These are phyloP conservation scores for Noctuana brunneofusca DNA, from an alignment of 2,888 invertebrate genomes.

Conservation along the genomic window DNA sequence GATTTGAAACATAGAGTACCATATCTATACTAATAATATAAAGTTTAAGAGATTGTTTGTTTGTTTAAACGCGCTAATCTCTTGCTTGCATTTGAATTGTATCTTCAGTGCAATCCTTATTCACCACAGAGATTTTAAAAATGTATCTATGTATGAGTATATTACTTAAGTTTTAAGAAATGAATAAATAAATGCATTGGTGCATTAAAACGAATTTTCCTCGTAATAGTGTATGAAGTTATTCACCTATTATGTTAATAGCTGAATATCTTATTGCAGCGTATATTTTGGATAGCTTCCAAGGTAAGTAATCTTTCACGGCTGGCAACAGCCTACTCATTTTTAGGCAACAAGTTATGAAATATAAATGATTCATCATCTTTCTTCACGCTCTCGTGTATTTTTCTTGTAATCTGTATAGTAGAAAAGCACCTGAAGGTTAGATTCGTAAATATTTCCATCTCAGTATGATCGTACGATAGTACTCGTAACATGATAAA, in stretches of 20 bases:
- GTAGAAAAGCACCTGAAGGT: not conserved
- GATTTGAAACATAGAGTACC: too few species aligned
- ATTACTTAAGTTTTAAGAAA: not conserved
- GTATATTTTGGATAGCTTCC: slow-evolving; percentile 30
- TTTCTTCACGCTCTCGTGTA: not conserved
- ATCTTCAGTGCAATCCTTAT: too few species aligned
- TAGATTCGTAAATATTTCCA: not conserved
- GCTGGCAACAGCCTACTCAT: slow-evolving; percentile 28
- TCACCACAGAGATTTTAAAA: too few species aligned
- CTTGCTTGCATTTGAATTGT: too few species aligned
- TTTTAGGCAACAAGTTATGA: slow-evolving; percentile 21
- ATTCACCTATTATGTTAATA: slow-evolving; percentile 32
- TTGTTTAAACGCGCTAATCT: too few species aligned
- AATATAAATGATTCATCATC: slow-evolving; percentile 16
- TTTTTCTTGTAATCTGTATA: not conserved
- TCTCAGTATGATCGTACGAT: too few species aligned
- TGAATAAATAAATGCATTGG: not conserved
- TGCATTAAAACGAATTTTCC: slow-evolving; percentile 4
- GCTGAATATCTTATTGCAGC: slow-evolving; percentile 24
- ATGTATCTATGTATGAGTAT: too few species aligned
- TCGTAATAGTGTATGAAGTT: slow-evolving; percentile 22
- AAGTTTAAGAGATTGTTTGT: too few species aligned
- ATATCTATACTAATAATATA: too few species aligned
- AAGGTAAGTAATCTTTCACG: slow-evolving; percentile 31
- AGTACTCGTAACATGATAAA: not conserved